Percentiles rank a stretch among this genome's conserved stretches.
Evolutionary conservation across 2,888 invertebrate genomes (phyloP).

Genomic region (Lissocephala sabroskyi): DNA sequence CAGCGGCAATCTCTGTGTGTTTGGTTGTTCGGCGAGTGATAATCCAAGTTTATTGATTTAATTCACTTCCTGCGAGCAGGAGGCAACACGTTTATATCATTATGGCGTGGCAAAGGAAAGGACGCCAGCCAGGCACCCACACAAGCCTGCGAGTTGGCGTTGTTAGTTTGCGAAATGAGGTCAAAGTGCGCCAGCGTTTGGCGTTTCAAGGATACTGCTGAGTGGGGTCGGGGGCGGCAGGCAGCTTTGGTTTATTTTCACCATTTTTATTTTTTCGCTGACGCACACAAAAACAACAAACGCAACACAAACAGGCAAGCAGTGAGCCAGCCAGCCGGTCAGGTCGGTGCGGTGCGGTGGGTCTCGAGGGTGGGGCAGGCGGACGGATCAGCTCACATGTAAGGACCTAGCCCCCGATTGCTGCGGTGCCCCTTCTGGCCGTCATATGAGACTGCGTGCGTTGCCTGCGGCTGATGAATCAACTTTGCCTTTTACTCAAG

Average conservation of each 20-base stretch:
- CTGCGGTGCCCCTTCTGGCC: constrained; percentile 4
- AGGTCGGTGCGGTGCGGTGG: too few relatives aligned
- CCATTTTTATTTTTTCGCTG: constrained; percentile 59
- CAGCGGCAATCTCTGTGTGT: too few relatives aligned
- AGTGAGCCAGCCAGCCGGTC: constrained; percentile 14
- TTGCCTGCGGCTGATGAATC: constrained; percentile 63
- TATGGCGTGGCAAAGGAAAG: constrained; percentile 30
- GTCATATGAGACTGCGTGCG: constrained; percentile 17
- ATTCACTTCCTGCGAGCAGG: constrained; percentile 32
- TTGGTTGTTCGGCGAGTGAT: too few relatives aligned
- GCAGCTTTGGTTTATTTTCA: constrained; percentile 51
- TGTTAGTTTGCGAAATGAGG: constrained; percentile 42
- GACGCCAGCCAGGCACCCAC: constrained; percentile 6
- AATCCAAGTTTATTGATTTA: constrained; percentile 51
- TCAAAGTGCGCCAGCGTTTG: constrained; percentile 43
- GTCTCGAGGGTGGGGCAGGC: too few relatives aligned
- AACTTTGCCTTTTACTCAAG: constrained; percentile 62
- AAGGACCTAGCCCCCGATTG: too few relatives aligned
- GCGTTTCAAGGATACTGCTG: constrained; percentile 44
- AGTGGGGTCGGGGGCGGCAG: too few relatives aligned
- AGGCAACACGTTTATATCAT: constrained; percentile 49
- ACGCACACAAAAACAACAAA: constrained; percentile 38
- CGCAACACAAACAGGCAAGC: not conserved
- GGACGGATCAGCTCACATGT: constrained; percentile 9
- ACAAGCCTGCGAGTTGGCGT: constrained; percentile 8